phyloP scores from a whole-genome alignment of 2,797 vertebrate genomes.

The Champsocephalus gunnari region DNA sequence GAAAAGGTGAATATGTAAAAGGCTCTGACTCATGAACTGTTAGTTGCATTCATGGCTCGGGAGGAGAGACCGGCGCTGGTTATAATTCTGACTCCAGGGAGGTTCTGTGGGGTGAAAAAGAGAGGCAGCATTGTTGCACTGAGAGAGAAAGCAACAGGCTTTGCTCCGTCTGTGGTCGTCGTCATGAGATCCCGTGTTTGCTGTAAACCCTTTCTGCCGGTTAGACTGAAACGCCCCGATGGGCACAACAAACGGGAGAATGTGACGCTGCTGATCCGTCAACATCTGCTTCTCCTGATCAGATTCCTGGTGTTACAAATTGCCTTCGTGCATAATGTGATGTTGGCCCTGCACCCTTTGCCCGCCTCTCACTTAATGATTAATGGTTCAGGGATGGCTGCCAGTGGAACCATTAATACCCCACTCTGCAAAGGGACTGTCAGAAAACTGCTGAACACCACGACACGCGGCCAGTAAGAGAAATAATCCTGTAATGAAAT shows the following conservation, averaged over 20 bases:
- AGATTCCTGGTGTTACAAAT: conserved; percentile 45
- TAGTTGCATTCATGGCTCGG: conserved; percentile 55
- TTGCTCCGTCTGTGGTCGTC: conserved; percentile 38
- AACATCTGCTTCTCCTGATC: conserved; percentile 29
- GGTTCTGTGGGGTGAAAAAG: conserved; percentile 40
- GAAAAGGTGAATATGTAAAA: conserved; percentile 67
- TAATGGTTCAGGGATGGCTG: conserved; percentile 57
- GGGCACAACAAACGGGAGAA: conserved; percentile 20
- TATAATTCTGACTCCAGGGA: conserved; percentile 50
- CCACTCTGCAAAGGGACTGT: conserved; percentile 38
- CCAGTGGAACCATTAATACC: conserved; percentile 66
- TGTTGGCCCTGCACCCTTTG: conserved; percentile 33
- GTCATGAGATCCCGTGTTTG: conserved; percentile 62
- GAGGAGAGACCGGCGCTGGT: conserved; percentile 37
- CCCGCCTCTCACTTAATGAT: conserved; percentile 57
- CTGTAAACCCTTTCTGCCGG: conserved; percentile 50
- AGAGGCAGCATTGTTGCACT: conserved; percentile 55
- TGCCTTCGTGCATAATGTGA: conserved; percentile 53
- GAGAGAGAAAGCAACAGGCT: conserved; percentile 26
- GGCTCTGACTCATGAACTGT: conserved; percentile 59
- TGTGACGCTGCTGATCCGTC: conserved; percentile 11
- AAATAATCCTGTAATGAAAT: conserved; percentile 62
- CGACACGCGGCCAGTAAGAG: conserved; percentile 22
- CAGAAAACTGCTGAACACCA: conserved; percentile 50
- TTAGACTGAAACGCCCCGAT: conserved; percentile 43